Evolutionary conservation across 2,113 vertebrate genomes (phyloP), one percentile per base, ranked within the genome.

Genomic region (Gymnocephalus cernua): DNA sequence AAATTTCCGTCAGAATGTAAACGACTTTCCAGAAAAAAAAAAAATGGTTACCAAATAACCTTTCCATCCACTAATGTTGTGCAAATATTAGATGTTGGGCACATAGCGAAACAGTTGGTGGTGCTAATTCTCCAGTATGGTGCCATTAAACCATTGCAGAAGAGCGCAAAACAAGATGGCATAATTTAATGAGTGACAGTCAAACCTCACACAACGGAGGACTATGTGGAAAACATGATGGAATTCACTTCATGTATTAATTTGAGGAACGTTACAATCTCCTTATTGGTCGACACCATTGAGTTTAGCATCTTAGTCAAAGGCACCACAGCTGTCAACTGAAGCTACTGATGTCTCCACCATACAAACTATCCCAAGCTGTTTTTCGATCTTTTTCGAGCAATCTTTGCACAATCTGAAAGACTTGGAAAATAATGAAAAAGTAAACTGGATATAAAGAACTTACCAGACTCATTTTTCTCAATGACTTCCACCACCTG

Each of bases 401-500:
- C 25, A 27, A 29, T 2, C 18, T 13, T 45, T 63, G 48, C 41
- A 73, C 25, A 54, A 54, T 45, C n/a, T 27, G 38, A 11, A 41
- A 32, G 47, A 64, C 16, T 41, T 41, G 1, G 4, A 18, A 51
- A n/a, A 58, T 27, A 29, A n/a, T 9, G 0, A 64, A 3, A 35
- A 10, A 56, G 0, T 4, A 15, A 0, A 25, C 10, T 19, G 8
- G 32, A 56, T 8, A 13, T 47, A 21, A 29, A 2, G 5, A 64
- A 74, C 86, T 86, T 93, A 97, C 98, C 98, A 68, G 98, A 99
- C 93, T 99, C 98, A 2, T 99, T 99, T 94, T 99, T 99, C 95
- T 99, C 98, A 61, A 99, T 99, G 94, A 99, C 98, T 83, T 99
- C 98, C 92, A 99, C 98, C 84, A 98, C 94, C 91, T 99, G 98